Evolutionary conservation across 2,888 invertebrate genomes (phyloP), one percentile per base, ranked within the genome.

Genomic region (Euproctis similis): DNA sequence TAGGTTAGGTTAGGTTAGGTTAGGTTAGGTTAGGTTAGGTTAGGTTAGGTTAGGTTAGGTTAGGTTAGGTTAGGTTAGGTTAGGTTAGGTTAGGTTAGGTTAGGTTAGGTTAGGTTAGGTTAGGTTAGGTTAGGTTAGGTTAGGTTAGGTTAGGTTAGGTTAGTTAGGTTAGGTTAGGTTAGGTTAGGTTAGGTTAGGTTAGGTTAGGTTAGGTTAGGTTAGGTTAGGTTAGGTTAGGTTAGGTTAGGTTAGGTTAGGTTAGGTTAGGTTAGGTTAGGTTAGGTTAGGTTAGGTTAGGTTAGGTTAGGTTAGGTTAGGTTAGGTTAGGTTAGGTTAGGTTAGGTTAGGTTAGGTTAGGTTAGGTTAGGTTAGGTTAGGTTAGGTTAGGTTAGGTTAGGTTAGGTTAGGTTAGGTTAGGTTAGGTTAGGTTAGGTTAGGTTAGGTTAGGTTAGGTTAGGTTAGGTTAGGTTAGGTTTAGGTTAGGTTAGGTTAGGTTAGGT

Each of bases 341-440:
- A 41, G 40, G 44, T 44, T 40, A 35, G 36, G 42, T 34, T 26
- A 26, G 26, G 26, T 26, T 26, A 26, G 26, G 26, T 42, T 42
- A 42, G 38, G 42, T 42, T 42, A 36, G 39, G 41, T 44, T 44
- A 39, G 41, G 46, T 39, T 43, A 37, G 39, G 44, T 44, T 43
- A 41, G 44, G 41, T 41, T 41, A 37, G 39, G 44, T 41, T 44
- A 41, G 41, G 44, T 39, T 44, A 36, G 34, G 40, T 44, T 44
- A 41, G 38, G 39, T 39, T 39, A 36, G 38, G 38, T 42, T 38
- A 36, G 41, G 38, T 42, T 38, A 36, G 25, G 17, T 25, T 22
- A 29, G 34, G 32, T 41, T 37, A 34, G 34, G 34, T 36, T 41
- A 41, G 38, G 14, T 14, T 14, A 14, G 14, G 14, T 14, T 14